Evolutionary conservation across 2,888 invertebrate species (phyloP), one percentile per base, ranked within the genome.

Genomic region (Iphiclides podalirius): DNA sequence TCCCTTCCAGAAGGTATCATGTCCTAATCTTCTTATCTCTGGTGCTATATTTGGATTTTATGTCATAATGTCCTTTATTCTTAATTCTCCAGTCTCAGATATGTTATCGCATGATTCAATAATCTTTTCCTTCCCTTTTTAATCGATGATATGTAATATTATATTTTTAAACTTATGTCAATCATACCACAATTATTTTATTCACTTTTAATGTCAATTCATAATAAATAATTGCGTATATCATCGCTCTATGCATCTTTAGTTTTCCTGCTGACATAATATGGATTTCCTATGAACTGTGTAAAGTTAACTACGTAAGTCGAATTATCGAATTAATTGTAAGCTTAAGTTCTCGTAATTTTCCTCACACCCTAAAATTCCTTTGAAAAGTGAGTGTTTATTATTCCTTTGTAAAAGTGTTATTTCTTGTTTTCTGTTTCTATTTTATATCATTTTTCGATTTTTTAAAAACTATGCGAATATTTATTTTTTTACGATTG

Each of bases 401-500:
- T 54, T 57, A 56, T 66, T 63, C 48, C 52, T 59, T 64, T 63
- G 52, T 65, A 63, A 58, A 66, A 67, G 62, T 33, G 35, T 58
- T 64, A 60, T 73, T 71, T 12, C 63, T 67, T 67, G 64, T 75
- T 70, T 64, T 62, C 55, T 69, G 61, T 66, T 65, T 63, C 66
- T 26, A 1, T 36, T 14, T 28, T 38, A 17, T 61, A 59, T n/a
- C n/a, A n/a, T n/a, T n/a, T 61, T 62, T 61, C 54, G 63, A 60
- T 31, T 31, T 31, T 31, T 31, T 31, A 59, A 64, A 64, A 63
- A 70, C 64, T 69, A 69, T 67, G 67, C 59, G 52, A 35, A 71
- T 84, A 79, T 80, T 81, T 85, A 80, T 84, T 83, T 77, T 70
- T 72, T 66, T 72, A 64, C 60, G 59, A 69, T 73, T 74, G 72